Evolutionary conservation across 2,113 vertebrate species (phyloP).

Genomic region (Phaethornis superciliosus): DNA sequence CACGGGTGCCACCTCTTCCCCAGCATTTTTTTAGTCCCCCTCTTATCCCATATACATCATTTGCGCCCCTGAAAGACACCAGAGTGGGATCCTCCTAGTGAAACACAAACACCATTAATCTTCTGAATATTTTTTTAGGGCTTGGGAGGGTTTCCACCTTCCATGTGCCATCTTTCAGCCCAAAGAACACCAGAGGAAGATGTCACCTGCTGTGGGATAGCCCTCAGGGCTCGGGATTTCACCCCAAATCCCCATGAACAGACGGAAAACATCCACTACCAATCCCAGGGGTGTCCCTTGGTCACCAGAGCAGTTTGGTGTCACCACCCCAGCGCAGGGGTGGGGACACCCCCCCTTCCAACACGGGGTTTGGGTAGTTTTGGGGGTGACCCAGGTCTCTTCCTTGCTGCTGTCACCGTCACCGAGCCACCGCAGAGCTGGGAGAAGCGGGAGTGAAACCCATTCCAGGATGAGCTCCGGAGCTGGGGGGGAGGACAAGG

Average conservation of each 20-base stretch:
- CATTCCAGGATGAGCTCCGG: fast-evolving
- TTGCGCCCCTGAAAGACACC: not conserved
- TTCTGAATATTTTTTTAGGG: not conserved
- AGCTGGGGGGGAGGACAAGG: not conserved
- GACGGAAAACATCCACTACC: not conserved
- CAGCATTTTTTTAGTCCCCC: fast-evolving
- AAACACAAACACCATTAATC: not conserved
- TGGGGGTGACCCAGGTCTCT: not conserved
- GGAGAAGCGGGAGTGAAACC: fast-evolving
- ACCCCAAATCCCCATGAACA: not conserved
- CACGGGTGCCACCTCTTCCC: not conserved
- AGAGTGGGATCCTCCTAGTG: not conserved
- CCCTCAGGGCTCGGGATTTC: not conserved
- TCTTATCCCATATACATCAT: not conserved
- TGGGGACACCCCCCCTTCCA: no score
- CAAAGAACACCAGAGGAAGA: not conserved
- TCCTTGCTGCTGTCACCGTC: not conserved
- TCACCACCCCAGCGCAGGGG: not conserved
- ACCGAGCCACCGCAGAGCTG: not conserved
- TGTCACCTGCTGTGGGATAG: not conserved
- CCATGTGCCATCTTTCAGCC: not conserved
- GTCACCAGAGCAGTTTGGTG: not conserved
- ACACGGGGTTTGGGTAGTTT: fast-evolving
- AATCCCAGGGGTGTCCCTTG: not conserved
- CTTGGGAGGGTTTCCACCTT: not conserved